Evolutionary conservation across 2,888 invertebrate genomes (phyloP).

Genomic region (Yponomeuta sedellus): DNA sequence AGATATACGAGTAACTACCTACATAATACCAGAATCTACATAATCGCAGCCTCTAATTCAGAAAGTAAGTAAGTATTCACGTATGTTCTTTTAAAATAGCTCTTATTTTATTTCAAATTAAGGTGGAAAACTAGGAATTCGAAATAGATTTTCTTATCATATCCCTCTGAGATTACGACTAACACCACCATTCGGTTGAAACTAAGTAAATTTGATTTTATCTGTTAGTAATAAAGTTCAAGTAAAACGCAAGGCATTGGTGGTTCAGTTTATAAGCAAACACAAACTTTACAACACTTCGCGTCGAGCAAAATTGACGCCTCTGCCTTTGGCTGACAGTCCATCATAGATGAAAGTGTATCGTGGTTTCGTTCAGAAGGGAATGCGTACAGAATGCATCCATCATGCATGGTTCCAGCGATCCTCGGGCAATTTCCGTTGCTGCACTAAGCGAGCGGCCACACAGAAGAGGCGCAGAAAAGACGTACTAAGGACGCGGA

Average conservation of each 20-base stretch:
- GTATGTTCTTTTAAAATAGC: neutral
- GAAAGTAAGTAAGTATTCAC: neutral
- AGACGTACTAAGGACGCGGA: too few relatives aligned
- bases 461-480: too few relatives aligned
- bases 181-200: neutral
- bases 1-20: too few relatives aligned
- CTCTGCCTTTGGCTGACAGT: neutral
- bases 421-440: neutral
- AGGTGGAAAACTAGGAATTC: neutral
- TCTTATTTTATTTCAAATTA: neutral
- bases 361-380: neutral
- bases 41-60: neutral
- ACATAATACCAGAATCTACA: too few relatives aligned
- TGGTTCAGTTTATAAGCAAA: too few relatives aligned
- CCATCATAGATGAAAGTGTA: neutral
- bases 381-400: neutral
- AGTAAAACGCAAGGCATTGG: too few relatives aligned
- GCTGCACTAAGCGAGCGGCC: neutral
- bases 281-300: neutral
- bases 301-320: neutral
- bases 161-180: neutral
- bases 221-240: too few relatives aligned
- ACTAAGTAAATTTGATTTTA: too few relatives aligned
- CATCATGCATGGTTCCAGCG: neutral
- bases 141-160: neutral